A percentile compares a stretch with the other conserved stretches of the same genome.
phyloP scores from a whole-genome alignment of 1,140 invertebrate species.

The Radopholus similis region DNA sequence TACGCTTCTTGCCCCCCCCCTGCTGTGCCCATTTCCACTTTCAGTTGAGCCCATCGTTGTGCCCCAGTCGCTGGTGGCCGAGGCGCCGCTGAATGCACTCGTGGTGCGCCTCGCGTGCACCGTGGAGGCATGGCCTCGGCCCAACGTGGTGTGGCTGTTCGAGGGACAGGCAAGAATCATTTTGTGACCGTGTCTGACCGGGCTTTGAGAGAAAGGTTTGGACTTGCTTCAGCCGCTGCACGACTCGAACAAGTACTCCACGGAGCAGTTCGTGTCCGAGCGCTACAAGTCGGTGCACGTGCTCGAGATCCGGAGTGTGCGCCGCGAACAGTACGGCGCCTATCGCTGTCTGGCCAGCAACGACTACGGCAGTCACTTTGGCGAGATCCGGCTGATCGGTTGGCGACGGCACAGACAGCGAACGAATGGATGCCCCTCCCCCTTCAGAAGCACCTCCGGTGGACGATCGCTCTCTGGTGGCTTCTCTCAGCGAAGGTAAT shows the following conservation, averaged over 20 bases:
- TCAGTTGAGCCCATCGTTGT: conserved; percentile 44
- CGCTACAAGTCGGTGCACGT: conserved; percentile 44
- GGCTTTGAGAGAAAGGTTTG: too few species aligned
- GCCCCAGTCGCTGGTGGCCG: conserved; percentile 29
- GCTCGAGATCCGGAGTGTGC: conserved; percentile 36
- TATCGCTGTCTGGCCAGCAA: conserved; percentile 42
- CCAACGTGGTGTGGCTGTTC: conserved; percentile 35
- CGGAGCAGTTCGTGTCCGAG: conserved; percentile 34
- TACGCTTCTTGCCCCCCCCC: conserved; percentile 64
- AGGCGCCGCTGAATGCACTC: conserved; percentile 30
- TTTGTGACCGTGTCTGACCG: too few species aligned
- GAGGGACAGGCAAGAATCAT: conserved; percentile 35
- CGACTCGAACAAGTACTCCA: conserved; percentile 36
- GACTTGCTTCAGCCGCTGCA: too few species aligned
- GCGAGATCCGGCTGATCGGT: conserved; percentile 45
- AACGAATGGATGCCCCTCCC: not conserved
- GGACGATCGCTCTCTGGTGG: not conserved
- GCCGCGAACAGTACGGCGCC: conserved; percentile 26
- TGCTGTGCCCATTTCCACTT: not conserved
- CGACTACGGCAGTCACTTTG: conserved; percentile 45
- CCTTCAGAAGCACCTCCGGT: conserved; percentile 18
- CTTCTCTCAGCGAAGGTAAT: conserved; percentile 8
- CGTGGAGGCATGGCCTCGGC: conserved; percentile 42
- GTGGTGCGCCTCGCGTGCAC: conserved; percentile 33
- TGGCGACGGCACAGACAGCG: not conserved